Base-by-base conservation (phyloP, 2,888 invertebrate species). In the Oasisia sp. region DNA sequence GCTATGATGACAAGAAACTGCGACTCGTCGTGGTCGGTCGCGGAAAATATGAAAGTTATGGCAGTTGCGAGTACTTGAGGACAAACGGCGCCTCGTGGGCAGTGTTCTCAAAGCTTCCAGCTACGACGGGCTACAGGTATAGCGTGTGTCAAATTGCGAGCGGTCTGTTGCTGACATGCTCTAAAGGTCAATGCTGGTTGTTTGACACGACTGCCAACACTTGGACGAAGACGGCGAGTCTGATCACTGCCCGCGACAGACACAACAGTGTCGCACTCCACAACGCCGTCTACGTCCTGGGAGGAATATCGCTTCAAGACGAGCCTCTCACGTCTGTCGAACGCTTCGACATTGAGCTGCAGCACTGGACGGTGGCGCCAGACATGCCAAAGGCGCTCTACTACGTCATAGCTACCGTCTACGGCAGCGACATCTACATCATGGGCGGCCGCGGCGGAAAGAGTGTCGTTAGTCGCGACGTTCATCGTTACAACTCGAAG, bases 161-260 rank as follows among this genome's bases (percentile, higher is more conserved):
- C 56, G 92, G 92, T 56, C 92, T 93, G 90, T 89, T 93, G 3
- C 38, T 93, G 32, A 93, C 92, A 11, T 93, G 93, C 19, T n/a
- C n/a, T n/a, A n/a, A n/a, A n/a, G 93, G 93, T 45, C 44, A 93
- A 92, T 92, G 92, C 89, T 93, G 93, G 92, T 89, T 93, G 50
- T 93, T 93, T 58, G 92, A 93, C 91, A 91, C 91, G 12, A 5
- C n/a, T 8, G 93, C 92, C 32, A 93, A 93, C 90, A 92, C 92
- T 45, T 93, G 93, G 93, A 92, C 91, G 89, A 32, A 92, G 32
- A 89, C 92, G 32, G 89, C 93, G 19, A 56, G 91, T 38, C 91
- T 93, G 92, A 32, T 89, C 56, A 90, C 44, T 27, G 90, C 89
- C 11, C 92, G 93, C 27, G 93, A 92, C 58, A 92, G 92, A 56